Conservation (phyloP, 37 sponge, comb jelly and placozoan species). For the Aphrocallistes beatrix region DNA sequence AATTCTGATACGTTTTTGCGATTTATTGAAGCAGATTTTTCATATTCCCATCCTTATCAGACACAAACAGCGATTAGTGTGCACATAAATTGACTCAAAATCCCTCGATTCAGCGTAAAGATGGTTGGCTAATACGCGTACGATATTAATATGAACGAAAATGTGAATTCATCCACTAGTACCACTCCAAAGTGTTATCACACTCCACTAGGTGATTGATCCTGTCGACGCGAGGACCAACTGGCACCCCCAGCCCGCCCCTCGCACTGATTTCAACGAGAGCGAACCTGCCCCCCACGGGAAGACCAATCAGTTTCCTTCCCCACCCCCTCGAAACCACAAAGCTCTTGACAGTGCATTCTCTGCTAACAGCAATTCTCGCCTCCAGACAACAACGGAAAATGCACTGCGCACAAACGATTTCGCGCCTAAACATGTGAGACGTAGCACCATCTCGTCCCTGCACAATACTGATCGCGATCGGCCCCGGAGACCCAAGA, state of each 20-base stretch:
- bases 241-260: background rate
- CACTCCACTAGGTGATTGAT: too few species aligned
- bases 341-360: background rate
- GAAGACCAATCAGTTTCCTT: background rate
- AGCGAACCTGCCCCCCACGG: background rate
- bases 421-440: background rate
- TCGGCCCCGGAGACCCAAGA: background rate
- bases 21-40: too few species aligned
- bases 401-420: background rate
- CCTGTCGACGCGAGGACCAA: background rate
- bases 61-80: too few species aligned
- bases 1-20: too few species aligned
- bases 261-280: background rate
- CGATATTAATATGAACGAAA: too few species aligned
- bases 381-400: background rate
- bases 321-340: background rate
- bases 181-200: too few species aligned
- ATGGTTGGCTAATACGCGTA: too few species aligned
- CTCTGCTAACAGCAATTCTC: background rate
- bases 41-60: too few species aligned
- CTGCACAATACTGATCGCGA: background rate
- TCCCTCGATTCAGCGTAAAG: too few species aligned
- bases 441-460: background rate
- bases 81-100: too few species aligned
- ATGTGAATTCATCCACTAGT: too few species aligned